phyloP scores from a whole-genome alignment of 2,797 vertebrate genomes.

The Poeciliopsis turneri region DNA sequence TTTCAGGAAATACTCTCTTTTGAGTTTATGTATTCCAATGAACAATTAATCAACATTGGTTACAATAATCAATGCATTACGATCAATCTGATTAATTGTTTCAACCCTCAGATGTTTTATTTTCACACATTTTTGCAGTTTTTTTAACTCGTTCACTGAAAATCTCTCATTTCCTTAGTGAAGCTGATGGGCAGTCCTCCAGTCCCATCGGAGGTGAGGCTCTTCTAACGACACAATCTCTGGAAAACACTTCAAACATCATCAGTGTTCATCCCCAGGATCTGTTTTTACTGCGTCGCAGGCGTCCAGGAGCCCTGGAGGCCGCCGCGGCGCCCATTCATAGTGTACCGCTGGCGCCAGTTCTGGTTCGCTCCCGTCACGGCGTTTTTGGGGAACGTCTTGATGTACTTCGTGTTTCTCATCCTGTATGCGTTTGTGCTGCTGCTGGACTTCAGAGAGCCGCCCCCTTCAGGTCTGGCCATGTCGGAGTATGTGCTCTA shows the following conservation, averaged over 20 bases:
- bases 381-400: conserved; percentile 87
- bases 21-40: too few relatives aligned
- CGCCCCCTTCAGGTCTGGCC: conserved; percentile 68
- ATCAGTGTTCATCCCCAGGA: not conserved
- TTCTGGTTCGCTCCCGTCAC: conserved; percentile 92
- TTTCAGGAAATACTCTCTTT: too few relatives aligned
- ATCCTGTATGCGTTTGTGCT: conserved; percentile 89
- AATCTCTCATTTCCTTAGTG: conserved; percentile 51
- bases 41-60: too few relatives aligned
- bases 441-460: conserved; percentile 81
- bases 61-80: too few relatives aligned
- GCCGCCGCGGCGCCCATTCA: conserved; percentile 61
- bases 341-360: conserved; percentile 84
- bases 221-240: not conserved
- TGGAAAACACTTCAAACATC: not conserved
- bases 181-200: conserved; percentile 32
- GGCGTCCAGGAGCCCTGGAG: conserved; percentile 23
- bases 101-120: not conserved
- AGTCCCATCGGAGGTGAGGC: conserved; percentile 57
- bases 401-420: conserved; percentile 93
- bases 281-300: conserved; percentile 12
- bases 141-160: not conserved
- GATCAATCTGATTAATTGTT: too few relatives aligned
- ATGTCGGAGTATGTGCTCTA: conserved; percentile 83
- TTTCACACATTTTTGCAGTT: not conserved